phyloP scores from a whole-genome alignment of 2,113 vertebrate species.

The Cyanoramphus novaezelandiae region DNA sequence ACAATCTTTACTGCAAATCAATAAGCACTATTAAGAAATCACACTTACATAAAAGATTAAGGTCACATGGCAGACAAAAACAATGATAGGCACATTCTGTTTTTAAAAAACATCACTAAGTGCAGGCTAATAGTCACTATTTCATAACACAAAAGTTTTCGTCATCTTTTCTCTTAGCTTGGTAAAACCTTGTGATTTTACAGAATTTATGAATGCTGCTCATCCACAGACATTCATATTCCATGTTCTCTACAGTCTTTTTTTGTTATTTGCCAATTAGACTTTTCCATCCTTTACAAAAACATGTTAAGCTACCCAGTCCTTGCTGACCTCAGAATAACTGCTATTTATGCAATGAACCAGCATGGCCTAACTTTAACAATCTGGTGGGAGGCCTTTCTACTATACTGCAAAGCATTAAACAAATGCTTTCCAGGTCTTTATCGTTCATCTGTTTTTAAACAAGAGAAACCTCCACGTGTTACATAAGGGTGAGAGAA shows the following conservation, averaged over 20 bases:
- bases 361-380: not conserved
- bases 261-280: slow-evolving; percentile 23
- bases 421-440: slow-evolving; percentile 36
- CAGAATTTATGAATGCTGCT: not conserved
- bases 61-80: not conserved
- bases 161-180: not conserved
- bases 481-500: slow-evolving; percentile 13
- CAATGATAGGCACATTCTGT: not conserved
- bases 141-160: not conserved
- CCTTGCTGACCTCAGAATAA: not conserved
- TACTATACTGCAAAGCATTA: not conserved
- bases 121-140: not conserved
- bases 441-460: slow-evolving; percentile 21
- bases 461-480: not conserved
- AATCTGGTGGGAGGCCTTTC: not conserved
- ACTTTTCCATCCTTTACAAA: not conserved
- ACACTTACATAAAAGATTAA: not conserved
- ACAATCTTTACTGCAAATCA: not conserved
- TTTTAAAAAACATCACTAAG: not conserved
- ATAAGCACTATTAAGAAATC: not conserved
- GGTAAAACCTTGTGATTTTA: not conserved
- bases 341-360: slow-evolving; percentile 19
- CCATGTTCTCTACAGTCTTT: not conserved
- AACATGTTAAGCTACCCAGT: not conserved
- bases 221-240: not conserved